Base-by-base conservation (phyloP, 2,113 vertebrate species). In the Oxyruncus cristatus region DNA sequence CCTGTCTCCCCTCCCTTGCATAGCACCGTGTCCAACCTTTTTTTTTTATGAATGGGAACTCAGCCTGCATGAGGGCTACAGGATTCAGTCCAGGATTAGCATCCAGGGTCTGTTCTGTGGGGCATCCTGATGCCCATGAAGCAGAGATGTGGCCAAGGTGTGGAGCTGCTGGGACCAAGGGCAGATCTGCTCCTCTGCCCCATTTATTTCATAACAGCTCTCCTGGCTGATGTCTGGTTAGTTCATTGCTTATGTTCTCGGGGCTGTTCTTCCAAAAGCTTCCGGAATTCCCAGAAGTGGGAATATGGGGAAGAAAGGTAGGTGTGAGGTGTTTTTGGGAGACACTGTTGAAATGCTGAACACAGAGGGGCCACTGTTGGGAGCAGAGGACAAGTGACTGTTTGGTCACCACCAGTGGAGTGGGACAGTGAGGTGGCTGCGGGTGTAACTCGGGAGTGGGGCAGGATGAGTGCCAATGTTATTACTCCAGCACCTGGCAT, bases 11-110 rank as follows among this genome's bases (percentile, higher is more conserved):
- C n/a, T n/a, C 11, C 39, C 53, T 58, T 37, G 41, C 16, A 14
- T 0, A 32, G 62, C 30, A 24, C 3, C 0, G 1, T 2, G 14
- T 18, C 50, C 55, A n/a, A n/a, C n/a, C n/a, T n/a, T n/a, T n/a
- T n/a, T n/a, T n/a, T n/a, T n/a, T n/a, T n/a, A n/a, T n/a, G n/a
- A 9, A 14, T 4, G 21, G 62, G 35, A 78, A 12, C 6, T 8
- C 27, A 65, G 58, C 46, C 49, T 32, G 37, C 28, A 26, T 20
- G 58, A 21, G 5, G 46, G 24, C 3, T 20, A 8, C 2, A 55
- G 33, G 23, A 24, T 46, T 59, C 35, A 71, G 55, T 9, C 28
- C 65, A 55, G 55, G 58, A 26, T 2, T 44, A 44, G 13, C 2
- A 7, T 1, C 28, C 1, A 2, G 66, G 2, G 5, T 6, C 15